Percentiles rank a stretch among this genome's conserved stretches.
These are phyloP conservation scores for Sinocyclocheilus maitianheensis DNA, from an alignment of 2,113 vertebrate species.

Conservation along the genomic window DNA sequence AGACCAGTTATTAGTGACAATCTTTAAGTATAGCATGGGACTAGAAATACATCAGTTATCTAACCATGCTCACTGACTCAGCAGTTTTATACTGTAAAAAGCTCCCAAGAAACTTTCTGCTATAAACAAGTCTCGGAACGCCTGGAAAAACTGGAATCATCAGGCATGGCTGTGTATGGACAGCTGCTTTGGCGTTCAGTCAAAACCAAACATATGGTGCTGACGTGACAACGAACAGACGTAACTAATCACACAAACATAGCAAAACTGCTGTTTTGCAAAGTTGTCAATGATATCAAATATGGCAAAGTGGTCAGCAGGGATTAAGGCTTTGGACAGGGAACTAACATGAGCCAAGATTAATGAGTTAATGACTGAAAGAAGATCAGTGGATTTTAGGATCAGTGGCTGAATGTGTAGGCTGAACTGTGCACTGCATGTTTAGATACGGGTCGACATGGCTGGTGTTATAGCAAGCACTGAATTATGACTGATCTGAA, in stretches of 20 bases:
- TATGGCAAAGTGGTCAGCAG: slow-evolving; percentile 34
- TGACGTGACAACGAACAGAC: slow-evolving; percentile 39
- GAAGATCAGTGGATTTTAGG: slow-evolving; percentile 48
- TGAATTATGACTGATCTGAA: neutral
- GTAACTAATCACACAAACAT: slow-evolving; percentile 18
- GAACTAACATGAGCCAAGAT: slow-evolving; percentile 41
- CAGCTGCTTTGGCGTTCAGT: slow-evolving; percentile 14
- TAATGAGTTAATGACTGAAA: slow-evolving; percentile 53
- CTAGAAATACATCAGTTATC: neutral
- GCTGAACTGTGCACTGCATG: slow-evolving; percentile 1
- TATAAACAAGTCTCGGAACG: slow-evolving; percentile 14
- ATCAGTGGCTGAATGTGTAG: slow-evolving; percentile 42
- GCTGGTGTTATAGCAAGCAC: neutral
- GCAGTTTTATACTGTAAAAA: neutral
- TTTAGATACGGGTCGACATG: neutral
- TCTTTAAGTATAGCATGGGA: neutral
- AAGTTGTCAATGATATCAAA: slow-evolving; percentile 39
- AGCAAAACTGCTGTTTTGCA: slow-evolving; percentile 28
- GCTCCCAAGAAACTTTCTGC: neutral
- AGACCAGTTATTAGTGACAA: neutral
- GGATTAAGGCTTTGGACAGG: slow-evolving; percentile 46
- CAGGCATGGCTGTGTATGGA: slow-evolving; percentile 24
- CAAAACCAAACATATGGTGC: slow-evolving; percentile 23
- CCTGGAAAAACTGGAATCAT: slow-evolving; percentile 35
- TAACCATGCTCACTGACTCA: slow-evolving; percentile 16